Evolutionary conservation across 2,888 invertebrate species (phyloP).

Genomic region (Halictus ligatus): DNA sequence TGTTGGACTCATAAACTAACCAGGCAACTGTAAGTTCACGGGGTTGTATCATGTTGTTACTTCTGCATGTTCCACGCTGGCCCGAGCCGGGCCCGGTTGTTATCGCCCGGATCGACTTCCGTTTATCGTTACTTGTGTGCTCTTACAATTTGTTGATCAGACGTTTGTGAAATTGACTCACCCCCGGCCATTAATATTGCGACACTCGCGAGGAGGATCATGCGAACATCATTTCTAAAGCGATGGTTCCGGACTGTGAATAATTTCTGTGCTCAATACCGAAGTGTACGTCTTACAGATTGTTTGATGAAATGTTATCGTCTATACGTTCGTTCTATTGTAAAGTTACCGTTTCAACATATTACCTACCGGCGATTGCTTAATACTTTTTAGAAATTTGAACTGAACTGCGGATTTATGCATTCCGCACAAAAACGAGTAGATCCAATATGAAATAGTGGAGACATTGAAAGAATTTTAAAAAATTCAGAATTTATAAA

Average conservation of each 20-base stretch:
- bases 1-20: conserved; percentile 72
- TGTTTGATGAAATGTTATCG: neutral
- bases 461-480: no score
- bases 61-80: conserved; percentile 44
- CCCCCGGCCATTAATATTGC: neutral
- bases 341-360: no score
- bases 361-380: no score
- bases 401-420: no score
- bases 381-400: no score
- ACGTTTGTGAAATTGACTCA: conserved; percentile 3
- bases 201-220: neutral
- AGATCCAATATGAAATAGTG: no score
- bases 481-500: no score
- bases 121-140: conserved; percentile 53
- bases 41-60: conserved; percentile 53
- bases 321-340: neutral
- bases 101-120: conserved; percentile 69
- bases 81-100: conserved; percentile 51
- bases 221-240: neutral
- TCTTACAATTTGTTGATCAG: conserved; percentile 40
- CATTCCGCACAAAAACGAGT: no score
- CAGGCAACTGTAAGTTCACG: conserved; percentile 58
- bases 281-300: neutral
- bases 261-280: neutral
- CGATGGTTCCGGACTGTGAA: neutral